Evolutionary conservation across 2,113 vertebrate species (phyloP), one percentile per base, ranked within the genome.

Genomic region (Paradoxurus hermaphroditus): DNA sequence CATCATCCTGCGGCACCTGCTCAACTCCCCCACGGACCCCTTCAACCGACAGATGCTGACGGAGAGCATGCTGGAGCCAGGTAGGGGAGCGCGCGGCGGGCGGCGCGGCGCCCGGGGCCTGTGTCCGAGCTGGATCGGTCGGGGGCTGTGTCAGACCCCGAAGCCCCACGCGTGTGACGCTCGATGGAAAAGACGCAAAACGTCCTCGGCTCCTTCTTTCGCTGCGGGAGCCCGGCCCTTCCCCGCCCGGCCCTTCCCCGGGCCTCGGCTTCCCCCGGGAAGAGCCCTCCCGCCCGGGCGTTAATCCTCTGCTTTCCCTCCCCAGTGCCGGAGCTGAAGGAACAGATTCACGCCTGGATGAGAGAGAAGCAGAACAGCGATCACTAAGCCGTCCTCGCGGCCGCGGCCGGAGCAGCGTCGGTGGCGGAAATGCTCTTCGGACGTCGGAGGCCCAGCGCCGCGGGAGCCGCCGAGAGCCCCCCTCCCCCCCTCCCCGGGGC

Each of bases 281-380:
- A 7, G 14, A 51, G 49, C 56, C 90, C 56, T 67, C 65, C 84
- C 12, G 0, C 13, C 59, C 15, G 31, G 53, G 34, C 53, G 0
- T 49, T 97, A 82, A 98, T 18, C 73, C 49, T 49, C 49, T 53
- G 5, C 65, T 88, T 34, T 85, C 72, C 73, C 44, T 39, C 1
- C 36, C 21, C 97, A 99, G 99, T 99, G 98, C 99, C 99, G 97
- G 99, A 99, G 97, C 98, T 99, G 94, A 99, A 99, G 98, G 99
- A 99, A 96, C 99, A 99, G 97, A 99, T 99, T 97, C 99, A 99
- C 4, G 98, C 99, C 53, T 99, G 99, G 99, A 99, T 99, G 99
- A 99, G 99, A 98, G 99, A 99, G 98, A 99, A 99, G 97, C 99
- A 99, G 97, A 99, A 99, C 51, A 98, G 99, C 3, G 99, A 99